These are phyloP conservation scores for Cryptomyrus ogoouensis DNA, from an alignment of 2,113 vertebrate species.

Conservation along the genomic window DNA sequence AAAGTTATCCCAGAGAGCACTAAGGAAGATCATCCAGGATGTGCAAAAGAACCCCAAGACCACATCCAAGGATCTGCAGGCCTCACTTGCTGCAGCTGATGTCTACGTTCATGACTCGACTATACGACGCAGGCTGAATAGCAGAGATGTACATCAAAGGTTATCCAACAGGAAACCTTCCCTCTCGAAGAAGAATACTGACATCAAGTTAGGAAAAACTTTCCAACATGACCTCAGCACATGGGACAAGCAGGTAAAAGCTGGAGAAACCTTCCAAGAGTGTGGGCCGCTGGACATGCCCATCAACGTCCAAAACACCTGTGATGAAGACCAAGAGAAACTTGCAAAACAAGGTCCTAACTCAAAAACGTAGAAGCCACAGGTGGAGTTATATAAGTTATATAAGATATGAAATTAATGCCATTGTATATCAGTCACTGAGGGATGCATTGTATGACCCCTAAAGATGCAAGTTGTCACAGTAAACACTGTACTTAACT, in stretches of 20 bases:
- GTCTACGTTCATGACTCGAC: neutral
- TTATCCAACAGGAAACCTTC: neutral
- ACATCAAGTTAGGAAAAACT: neutral
- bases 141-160: neutral
- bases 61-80: neutral
- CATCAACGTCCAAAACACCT: neutral
- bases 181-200: neutral
- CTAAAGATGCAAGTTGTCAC: neutral
- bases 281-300: neutral
- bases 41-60: neutral
- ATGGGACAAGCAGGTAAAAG: neutral
- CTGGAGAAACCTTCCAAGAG: neutral
- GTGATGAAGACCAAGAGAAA: neutral
- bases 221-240: neutral
- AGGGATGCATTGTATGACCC: neutral
- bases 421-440: neutral
- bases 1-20: neutral
- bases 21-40: neutral
- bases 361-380: neutral
- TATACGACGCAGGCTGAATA: neutral
- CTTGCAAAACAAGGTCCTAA: neutral
- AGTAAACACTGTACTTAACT: neutral
- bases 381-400: neutral
- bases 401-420: neutral
- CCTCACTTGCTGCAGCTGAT: neutral